Evolutionary conservation across 2,888 invertebrate species (phyloP).

Genomic region (Odontocerum albicorne): DNA sequence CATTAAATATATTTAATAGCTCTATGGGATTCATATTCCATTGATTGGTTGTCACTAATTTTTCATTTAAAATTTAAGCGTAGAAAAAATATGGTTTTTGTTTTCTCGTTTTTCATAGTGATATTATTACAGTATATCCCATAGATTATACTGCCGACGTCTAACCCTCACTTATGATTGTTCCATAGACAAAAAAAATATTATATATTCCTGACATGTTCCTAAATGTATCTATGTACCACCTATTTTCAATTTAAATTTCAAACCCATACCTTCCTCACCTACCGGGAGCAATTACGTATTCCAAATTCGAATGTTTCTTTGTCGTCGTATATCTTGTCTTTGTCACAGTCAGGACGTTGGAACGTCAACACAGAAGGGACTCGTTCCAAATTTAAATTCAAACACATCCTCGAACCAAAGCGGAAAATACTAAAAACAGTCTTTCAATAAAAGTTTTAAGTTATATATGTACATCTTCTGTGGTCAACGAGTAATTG

Average conservation of each 20-base stretch:
- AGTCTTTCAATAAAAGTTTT: too few species aligned
- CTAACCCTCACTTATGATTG: background rate
- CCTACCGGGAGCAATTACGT: constrained; percentile 6
- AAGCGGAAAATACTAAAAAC: too few species aligned
- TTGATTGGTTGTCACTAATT: too few species aligned
- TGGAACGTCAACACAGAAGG: constrained; percentile 14
- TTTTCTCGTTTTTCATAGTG: too few species aligned
- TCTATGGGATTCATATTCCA: too few species aligned
- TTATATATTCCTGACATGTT: background rate
- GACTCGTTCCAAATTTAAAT: constrained; percentile 20
- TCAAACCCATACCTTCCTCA: constrained; percentile 8
- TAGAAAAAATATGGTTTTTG: too few species aligned
- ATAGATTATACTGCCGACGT: too few species aligned
- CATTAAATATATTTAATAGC: too few species aligned
- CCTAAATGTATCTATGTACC: background rate
- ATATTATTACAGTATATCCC: too few species aligned
- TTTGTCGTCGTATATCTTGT: constrained; percentile 7
- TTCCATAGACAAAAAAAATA: background rate
- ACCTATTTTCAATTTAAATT: constrained; percentile 6
- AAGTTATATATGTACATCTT: background rate
- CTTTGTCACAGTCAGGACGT: constrained; percentile 8
- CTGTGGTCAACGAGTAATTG: background rate
- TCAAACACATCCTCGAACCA: constrained; percentile 2
- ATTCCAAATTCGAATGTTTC: constrained; percentile 10
- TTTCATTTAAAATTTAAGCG: too few species aligned